Percentiles rank a stretch among this genome's conserved stretches.
phyloP scores from a whole-genome alignment of 2,797 vertebrate species.

The Emydoidea blandingii region DNA sequence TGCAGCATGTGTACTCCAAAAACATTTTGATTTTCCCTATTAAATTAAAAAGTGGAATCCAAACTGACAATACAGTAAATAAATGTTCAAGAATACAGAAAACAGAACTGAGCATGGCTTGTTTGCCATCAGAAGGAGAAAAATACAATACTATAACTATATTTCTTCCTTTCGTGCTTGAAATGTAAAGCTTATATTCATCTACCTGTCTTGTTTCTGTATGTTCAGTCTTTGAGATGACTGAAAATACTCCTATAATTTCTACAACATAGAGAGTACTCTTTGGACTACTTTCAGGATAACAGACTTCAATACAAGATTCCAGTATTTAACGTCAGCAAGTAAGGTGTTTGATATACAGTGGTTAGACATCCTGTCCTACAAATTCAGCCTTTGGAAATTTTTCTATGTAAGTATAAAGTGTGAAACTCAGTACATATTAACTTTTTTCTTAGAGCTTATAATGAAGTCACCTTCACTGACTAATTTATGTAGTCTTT shows the following conservation, averaged over 20 bases:
- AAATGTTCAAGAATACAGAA: neutral
- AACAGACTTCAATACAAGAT: neutral
- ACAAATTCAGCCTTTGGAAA: neutral
- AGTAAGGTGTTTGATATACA: neutral
- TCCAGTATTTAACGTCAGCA: neutral
- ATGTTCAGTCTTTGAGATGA: neutral
- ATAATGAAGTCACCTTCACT: neutral
- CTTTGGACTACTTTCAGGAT: neutral
- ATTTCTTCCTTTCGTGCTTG: neutral
- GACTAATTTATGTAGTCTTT: neutral
- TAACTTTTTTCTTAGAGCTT: neutral
- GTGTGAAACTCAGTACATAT: neutral
- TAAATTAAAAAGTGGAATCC: neutral
- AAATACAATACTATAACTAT: neutral
- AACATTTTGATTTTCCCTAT: slow-evolving; percentile 11
- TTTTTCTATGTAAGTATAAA: neutral
- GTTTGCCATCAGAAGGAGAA: neutral
- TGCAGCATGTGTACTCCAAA: no score
- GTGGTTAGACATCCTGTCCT: neutral
- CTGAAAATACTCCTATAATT: neutral
- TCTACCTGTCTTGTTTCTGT: neutral
- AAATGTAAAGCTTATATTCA: neutral
- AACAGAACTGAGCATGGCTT: neutral
- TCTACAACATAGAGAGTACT: neutral
- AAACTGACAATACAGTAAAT: neutral